phyloP scores from a whole-genome alignment of 2,888 invertebrate species.

The Steinernema scapterisci region DNA sequence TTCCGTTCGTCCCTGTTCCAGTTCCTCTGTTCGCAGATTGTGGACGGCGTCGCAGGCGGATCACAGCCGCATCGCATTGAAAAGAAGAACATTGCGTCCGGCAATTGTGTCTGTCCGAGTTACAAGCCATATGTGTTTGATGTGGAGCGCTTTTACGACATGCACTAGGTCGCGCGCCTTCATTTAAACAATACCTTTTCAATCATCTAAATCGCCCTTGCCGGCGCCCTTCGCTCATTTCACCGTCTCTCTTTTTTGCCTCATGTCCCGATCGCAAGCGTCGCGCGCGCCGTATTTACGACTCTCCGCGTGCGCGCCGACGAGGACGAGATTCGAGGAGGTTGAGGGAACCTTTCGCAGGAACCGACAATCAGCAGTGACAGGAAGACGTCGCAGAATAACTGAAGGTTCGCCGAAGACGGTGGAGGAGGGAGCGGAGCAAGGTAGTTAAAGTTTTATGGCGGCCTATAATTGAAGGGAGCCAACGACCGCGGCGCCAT shows the following conservation, averaged over 20 bases:
- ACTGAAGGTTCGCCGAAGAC: slow-evolving; percentile 24
- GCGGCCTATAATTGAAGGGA: slow-evolving; percentile 33
- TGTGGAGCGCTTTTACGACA: slow-evolving; percentile 29
- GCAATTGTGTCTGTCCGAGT: not conserved
- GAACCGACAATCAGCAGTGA: not conserved
- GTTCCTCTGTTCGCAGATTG: not conserved
- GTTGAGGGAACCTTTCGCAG: not conserved
- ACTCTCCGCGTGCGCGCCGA: not conserved
- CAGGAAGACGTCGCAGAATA: not conserved
- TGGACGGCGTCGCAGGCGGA: not conserved
- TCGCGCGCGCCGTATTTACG: slow-evolving; percentile 4
- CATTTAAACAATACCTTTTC: slow-evolving; percentile 23
- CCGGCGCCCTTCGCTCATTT: not conserved
- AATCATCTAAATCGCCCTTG: slow-evolving; percentile 16
- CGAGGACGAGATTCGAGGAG: not conserved
- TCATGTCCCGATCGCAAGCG: not conserved
- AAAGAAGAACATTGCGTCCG: slow-evolving; percentile 18
- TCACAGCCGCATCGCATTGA: not conserved
- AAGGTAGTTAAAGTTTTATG: slow-evolving; percentile 31
- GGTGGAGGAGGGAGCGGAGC: slow-evolving; percentile 22
- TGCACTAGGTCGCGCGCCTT: slow-evolving; percentile 8
- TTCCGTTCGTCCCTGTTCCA: no score
- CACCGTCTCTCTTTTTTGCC: slow-evolving; percentile 9
- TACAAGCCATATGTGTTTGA: slow-evolving; percentile 29
- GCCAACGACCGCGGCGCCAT: slow-evolving; percentile 32